Base-by-base conservation (phyloP, 1,140 invertebrate genomes). In the Drosophila dunni region DNA sequence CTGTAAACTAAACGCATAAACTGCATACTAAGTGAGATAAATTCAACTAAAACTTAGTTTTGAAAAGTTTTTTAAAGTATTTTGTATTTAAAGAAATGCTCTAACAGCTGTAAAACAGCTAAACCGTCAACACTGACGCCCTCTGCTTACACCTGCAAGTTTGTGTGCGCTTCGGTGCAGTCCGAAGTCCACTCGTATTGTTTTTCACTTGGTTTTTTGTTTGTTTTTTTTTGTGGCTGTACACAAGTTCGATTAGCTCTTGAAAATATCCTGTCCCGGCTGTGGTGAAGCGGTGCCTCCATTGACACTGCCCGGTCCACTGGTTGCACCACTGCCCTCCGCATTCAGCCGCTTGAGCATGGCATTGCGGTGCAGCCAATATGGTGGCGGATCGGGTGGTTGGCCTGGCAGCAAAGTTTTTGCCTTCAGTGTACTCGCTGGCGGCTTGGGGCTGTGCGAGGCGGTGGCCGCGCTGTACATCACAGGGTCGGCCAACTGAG, bases 371-470 rank as follows among this genome's bases (percentile, higher is more conserved):
- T 92, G 91, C 11, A 92, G 57, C 91, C 91, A 92, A 72, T 92
- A 92, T 44, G 91, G 91, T 10, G 91, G 91, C 38, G 91, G 91
- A 79, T 92, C 91, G 0, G 91, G 91, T 0, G 91, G 88, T 29
- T 92, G 91, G 17, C 91, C 94, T 3, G 94, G 93, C 79, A 94
- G 92, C 56, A 93, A 92, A 0, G 94, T 93, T 79, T 94, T 94
- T 9, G 93, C 93, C 82, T 94, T 94, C 10, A 94, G 78, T 57
- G 94, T 94, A 11, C 70, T 7, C 8, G 75, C 93, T 73, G 93
- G 93, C 8, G 94, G 90, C 53, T 94, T 93, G 36, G 77, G 75
- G 17, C 89, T 84, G 36, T 88, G 80, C 46, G 93, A 92, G 69
- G 93, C 93, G 89, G 75, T 70, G 7, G 81, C 76, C 36, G 91